Evolutionary conservation across 2,888 invertebrate genomes (phyloP).

Genomic region (Nephrotoma flavescens): DNA sequence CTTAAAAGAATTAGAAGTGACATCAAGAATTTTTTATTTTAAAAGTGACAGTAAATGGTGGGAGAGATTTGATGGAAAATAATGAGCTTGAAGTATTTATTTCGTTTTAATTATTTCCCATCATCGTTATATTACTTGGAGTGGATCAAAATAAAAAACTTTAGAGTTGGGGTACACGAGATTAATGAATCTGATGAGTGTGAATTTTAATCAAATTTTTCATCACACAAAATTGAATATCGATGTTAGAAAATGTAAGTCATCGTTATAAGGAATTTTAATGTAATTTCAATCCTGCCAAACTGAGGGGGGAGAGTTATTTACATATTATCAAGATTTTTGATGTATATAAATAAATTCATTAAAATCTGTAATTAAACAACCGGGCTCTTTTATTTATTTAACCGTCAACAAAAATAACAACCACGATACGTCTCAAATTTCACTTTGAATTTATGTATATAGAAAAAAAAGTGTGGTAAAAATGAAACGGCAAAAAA

Average conservation of each 20-base stretch:
- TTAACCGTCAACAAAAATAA: not conserved
- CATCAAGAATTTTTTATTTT: not conserved
- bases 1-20: not conserved
- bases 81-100: not conserved
- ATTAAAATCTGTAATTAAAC: not conserved
- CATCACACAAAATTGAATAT: not conserved
- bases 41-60: not conserved
- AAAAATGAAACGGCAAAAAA: not conserved
- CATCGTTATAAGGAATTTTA: not conserved
- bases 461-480: not conserved
- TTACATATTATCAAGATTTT: not conserved
- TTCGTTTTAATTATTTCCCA: not conserved
- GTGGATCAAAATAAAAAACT: not conserved
- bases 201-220: not conserved
- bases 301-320: not conserved
- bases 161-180: not conserved
- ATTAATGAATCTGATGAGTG: not conserved
- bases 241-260: not conserved
- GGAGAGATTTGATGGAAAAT: not conserved
- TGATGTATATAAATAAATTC: not conserved
- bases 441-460: not conserved
- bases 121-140: not conserved
- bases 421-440: not conserved
- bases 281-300: not conserved
- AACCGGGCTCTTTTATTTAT: not conserved